Conservation (phyloP, 2,888 invertebrate genomes). For the Pristionchus japonicus region DNA sequence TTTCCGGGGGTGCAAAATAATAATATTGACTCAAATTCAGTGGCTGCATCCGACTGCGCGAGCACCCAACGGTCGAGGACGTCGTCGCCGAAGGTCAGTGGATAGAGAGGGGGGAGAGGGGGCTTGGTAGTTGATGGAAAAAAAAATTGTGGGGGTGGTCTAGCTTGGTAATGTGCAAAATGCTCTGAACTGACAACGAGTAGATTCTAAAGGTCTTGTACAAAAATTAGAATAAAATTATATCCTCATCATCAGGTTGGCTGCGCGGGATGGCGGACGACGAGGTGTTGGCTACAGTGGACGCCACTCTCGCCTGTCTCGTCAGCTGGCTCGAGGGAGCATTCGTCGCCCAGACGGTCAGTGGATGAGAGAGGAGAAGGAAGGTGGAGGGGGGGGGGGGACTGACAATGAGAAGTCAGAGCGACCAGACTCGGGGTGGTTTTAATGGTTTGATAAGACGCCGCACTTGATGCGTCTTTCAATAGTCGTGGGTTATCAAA, state of each 20-base stretch:
- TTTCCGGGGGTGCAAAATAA: too few species aligned
- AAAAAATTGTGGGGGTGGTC: too few species aligned
- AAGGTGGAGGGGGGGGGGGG: not conserved
- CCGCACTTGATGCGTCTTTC: not conserved
- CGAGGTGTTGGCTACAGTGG: slow-evolving; percentile 92
- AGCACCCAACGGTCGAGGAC: slow-evolving; percentile 1
- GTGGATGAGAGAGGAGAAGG: slow-evolving; percentile 76
- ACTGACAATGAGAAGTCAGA: too few species aligned
- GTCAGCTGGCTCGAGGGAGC: slow-evolving; percentile 97
- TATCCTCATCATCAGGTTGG: not conserved
- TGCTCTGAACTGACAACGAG: too few species aligned
- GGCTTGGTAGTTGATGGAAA: too few species aligned
- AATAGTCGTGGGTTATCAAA: too few species aligned
- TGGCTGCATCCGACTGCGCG: not conserved
- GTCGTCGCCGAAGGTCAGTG: not conserved
- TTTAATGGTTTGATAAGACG: not conserved
- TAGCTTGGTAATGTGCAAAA: too few species aligned
- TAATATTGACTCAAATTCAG: not conserved
- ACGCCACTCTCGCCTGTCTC: slow-evolving; percentile 91
- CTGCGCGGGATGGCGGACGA: slow-evolving; percentile 73
- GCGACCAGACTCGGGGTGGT: not conserved
- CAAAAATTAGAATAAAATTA: not conserved
- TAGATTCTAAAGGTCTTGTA: too few species aligned
- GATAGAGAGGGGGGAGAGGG: too few species aligned
- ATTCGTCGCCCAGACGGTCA: slow-evolving; percentile 94